phyloP scores from a whole-genome alignment of 2,113 vertebrate species.

The Prochilodus magdalenae region DNA sequence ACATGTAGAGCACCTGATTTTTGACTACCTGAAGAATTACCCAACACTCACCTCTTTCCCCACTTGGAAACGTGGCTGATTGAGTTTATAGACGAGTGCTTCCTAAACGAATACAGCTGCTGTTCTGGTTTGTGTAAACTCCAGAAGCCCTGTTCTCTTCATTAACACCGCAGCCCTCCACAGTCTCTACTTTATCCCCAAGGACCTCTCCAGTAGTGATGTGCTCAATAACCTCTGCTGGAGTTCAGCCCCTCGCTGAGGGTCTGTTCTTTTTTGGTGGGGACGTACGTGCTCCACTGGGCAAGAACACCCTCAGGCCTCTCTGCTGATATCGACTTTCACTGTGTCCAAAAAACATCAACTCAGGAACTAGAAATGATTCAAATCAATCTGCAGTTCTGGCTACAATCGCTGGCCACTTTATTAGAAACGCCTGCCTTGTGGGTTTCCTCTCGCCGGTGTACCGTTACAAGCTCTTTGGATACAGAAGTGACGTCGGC shows the following conservation, averaged over 20 bases:
- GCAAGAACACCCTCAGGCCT: constrained; percentile 11
- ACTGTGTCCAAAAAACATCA: neutral
- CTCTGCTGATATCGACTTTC: constrained; percentile 21
- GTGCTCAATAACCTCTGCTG: constrained; percentile 43
- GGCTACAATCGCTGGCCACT: neutral
- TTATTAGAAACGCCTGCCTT: neutral
- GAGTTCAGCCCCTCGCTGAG: constrained; percentile 1
- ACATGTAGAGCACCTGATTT: no score
- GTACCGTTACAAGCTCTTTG: neutral
- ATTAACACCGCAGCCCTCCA: neutral
- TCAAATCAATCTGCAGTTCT: neutral
- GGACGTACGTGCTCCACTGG: constrained; percentile 10
- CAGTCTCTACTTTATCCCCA: neutral
- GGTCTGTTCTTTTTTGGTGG: neutral
- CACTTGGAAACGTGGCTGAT: no score
- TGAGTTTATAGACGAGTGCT: no score
- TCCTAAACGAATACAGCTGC: neutral
- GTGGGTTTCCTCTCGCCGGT: neutral
- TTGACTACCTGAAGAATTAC: no score
- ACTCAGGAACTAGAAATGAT: neutral
- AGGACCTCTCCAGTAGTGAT: neutral
- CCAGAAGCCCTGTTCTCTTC: neutral
- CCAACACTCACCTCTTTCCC: neutral
- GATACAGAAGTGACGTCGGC: neutral
- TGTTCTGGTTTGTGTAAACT: neutral